Evolutionary conservation across 1,140 invertebrate species (phyloP).

Genomic region (Sipha flava): DNA sequence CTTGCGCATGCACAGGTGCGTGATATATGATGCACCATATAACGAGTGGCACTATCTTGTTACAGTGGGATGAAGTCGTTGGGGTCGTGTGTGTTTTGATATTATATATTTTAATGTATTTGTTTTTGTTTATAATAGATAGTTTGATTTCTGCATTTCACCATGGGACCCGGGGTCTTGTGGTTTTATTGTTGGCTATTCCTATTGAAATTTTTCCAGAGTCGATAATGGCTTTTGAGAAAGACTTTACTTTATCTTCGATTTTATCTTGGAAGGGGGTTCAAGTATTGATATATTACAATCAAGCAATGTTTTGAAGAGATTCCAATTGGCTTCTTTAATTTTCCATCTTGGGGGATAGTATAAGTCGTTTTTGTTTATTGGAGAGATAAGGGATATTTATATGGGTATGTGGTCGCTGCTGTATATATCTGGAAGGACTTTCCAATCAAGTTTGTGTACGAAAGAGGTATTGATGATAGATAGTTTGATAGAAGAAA

Average conservation of each 20-base stretch:
- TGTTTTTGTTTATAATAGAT: neutral
- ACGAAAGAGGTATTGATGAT: too few species aligned
- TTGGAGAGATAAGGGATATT: neutral
- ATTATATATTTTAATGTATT: neutral
- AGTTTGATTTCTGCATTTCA: too few species aligned
- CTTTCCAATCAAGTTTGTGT: too few species aligned
- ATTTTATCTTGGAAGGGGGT: neutral
- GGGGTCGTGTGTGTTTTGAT: neutral
- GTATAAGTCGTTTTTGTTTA: neutral
- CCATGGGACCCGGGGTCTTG: neutral
- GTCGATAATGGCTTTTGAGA: neutral
- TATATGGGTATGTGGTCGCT: neutral
- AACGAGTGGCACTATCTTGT: too few species aligned
- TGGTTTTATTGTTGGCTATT: neutral
- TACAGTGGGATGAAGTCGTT: neutral
- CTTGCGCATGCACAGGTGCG: too few species aligned
- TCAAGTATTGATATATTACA: neutral
- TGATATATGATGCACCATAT: too few species aligned
- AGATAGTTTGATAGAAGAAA: too few species aligned
- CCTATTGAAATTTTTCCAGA: neutral
- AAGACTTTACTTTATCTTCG: neutral
- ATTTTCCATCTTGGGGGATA: neutral
- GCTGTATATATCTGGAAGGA: too few species aligned
- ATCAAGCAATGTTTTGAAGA: neutral
- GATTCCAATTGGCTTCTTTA: neutral